phyloP scores from a whole-genome alignment of 2,113 vertebrate genomes.

The Helogale parvula region DNA sequence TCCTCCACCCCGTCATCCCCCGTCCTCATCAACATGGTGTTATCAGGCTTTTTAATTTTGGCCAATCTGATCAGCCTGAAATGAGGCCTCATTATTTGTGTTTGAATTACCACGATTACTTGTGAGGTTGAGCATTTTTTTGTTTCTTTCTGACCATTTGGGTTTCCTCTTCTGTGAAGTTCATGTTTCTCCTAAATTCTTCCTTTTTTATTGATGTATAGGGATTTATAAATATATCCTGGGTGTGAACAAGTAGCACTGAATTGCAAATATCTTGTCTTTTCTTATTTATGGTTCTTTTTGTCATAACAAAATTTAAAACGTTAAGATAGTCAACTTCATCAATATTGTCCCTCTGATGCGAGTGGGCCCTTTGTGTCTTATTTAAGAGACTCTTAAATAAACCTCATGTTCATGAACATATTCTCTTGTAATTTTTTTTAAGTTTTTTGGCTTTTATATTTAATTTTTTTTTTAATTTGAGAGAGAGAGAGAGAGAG shows the following conservation, averaged over 20 bases:
- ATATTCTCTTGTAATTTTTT: neutral
- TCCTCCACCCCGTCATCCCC: neutral
- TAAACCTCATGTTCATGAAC: neutral
- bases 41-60: neutral
- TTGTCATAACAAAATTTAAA: neutral
- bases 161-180: neutral
- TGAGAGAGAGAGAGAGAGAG: too few species aligned
- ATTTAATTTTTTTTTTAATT: too few species aligned
- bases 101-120: neutral
- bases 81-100: neutral
- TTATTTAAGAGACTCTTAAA: neutral
- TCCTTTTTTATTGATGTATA: neutral
- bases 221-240: neutral
- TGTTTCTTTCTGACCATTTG: neutral
- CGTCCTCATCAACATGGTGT: neutral
- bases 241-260: neutral
- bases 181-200: neutral
- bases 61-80: neutral
- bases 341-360: neutral
- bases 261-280: neutral
- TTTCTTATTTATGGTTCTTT: neutral
- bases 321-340: neutral
- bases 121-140: neutral
- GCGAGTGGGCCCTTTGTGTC: neutral
- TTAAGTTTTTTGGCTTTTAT: too few species aligned